A percentile compares a stretch with the other conserved stretches of the same genome.
Conservation (phyloP, 2,888 invertebrate genomes). For the Cephus sareptanus region DNA sequence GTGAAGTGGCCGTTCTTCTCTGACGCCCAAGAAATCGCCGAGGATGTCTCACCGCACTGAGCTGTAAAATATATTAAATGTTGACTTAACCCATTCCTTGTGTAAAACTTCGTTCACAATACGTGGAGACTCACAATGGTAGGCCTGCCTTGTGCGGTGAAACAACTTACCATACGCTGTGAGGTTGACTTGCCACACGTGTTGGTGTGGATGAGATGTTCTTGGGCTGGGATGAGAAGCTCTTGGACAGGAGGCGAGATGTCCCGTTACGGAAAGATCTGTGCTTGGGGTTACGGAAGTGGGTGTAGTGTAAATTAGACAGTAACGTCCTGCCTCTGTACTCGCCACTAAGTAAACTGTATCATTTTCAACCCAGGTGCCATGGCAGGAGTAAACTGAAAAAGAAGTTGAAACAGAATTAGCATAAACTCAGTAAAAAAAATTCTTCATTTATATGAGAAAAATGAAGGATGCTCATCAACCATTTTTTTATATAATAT, state of each 20-base stretch:
- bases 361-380: slow-evolving; percentile 76
- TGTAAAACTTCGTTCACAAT: not conserved
- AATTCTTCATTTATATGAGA: not conserved
- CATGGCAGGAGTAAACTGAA: slow-evolving; percentile 80
- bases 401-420: slow-evolving; percentile 21
- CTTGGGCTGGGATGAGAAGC: slow-evolving; percentile 37
- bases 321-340: slow-evolving; percentile 58
- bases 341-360: slow-evolving; percentile 75
- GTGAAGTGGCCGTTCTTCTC: slow-evolving; percentile 41
- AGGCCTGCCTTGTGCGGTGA: not conserved
- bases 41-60: slow-evolving; percentile 57
- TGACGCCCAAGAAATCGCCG: slow-evolving; percentile 53
- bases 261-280: slow-evolving; percentile 58
- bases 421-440: not conserved
- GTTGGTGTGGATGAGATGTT: slow-evolving; percentile 41
- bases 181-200: slow-evolving; percentile 61
- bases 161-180: slow-evolving; percentile 56
- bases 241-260: slow-evolving; percentile 61
- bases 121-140: not conserved
- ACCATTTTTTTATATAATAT: slow-evolving; percentile 10
- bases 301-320: slow-evolving; percentile 58
- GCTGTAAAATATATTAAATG: slow-evolving; percentile 38
- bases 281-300: slow-evolving; percentile 29
- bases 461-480: not conserved
- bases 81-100: not conserved